phyloP scores from a whole-genome alignment of 1,140 invertebrate species.

The Thaumetopoea pityocampa region DNA sequence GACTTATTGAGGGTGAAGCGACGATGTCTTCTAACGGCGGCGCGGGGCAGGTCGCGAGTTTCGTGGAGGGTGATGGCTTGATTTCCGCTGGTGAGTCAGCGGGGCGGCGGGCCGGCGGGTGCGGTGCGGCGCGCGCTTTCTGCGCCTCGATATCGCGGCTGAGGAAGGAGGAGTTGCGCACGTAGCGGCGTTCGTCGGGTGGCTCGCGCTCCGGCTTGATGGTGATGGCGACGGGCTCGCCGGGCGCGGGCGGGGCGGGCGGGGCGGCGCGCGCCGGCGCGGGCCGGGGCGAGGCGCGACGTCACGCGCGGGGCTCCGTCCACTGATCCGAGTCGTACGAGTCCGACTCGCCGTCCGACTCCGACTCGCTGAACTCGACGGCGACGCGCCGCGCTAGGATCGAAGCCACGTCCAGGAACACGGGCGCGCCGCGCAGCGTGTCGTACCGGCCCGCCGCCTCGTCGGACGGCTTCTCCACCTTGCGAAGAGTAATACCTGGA shows the following conservation, averaged over 20 bases:
- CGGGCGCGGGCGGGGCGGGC: conserved; percentile 12
- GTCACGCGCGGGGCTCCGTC: conserved; percentile 77
- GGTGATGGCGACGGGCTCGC: conserved; percentile 20
- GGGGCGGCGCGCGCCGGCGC: conserved; percentile 15
- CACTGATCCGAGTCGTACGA: conserved; percentile 76
- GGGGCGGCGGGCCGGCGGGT: conserved; percentile 24
- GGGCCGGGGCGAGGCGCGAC: conserved; percentile 47
- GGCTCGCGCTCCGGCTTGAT: conserved; percentile 7
- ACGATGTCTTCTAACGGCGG: background rate
- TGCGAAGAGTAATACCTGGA: conserved; percentile 91
- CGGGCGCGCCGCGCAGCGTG: conserved; percentile 76
- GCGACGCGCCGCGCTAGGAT: conserved; percentile 95
- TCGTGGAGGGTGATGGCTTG: conserved; percentile 15
- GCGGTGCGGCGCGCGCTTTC: conserved; percentile 21
- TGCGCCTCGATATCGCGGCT: conserved; percentile 51
- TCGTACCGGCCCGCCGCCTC: conserved; percentile 72
- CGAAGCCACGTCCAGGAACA: conserved; percentile 94
- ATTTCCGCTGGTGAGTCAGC: conserved; percentile 18
- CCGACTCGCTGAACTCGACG: conserved; percentile 95
- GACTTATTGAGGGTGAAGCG: conserved; percentile 1
- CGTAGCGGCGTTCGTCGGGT: conserved; percentile 31
- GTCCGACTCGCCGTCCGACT: conserved; percentile 82
- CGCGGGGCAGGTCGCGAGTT: conserved; percentile 1
- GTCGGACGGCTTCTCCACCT: conserved; percentile 89
- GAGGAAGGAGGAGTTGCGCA: conserved; percentile 49